phyloP scores from a whole-genome alignment of 2,113 vertebrate genomes.

The Phylloscopus trochiloides region DNA sequence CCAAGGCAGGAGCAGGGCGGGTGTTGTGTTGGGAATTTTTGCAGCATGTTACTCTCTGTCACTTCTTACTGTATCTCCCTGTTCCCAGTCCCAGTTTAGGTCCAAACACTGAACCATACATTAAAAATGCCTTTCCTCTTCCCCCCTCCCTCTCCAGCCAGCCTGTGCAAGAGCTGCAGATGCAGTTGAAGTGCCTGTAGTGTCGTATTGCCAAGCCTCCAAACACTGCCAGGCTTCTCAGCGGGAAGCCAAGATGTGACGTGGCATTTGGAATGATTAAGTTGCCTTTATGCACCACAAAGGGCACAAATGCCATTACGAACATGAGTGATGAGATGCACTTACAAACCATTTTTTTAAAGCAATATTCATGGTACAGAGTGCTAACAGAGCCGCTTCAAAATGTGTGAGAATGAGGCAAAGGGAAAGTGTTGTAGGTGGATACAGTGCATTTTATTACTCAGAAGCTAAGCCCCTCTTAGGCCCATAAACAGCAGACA shows the following conservation, averaged over 20 bases:
- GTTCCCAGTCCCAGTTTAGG: neutral
- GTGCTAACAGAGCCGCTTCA: neutral
- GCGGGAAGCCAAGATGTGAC: neutral
- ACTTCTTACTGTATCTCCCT: neutral
- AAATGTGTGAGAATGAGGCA: neutral
- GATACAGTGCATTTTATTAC: neutral
- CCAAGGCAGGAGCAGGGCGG: rapidly evolving
- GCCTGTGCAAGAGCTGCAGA: neutral
- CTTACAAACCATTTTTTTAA: neutral
- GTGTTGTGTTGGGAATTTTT: neutral
- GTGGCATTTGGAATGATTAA: neutral
- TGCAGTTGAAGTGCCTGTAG: neutral
- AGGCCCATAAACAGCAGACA: neutral
- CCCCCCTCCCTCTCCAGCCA: neutral
- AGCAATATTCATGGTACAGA: neutral
- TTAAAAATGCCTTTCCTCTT: neutral
- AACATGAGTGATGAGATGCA: neutral
- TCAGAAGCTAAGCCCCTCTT: neutral
- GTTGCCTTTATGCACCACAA: neutral
- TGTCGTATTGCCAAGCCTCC: neutral
- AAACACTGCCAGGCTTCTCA: neutral
- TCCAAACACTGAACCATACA: neutral
- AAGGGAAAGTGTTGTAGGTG: neutral
- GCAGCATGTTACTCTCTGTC: neutral
- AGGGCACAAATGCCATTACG: neutral